Evolutionary conservation across 2,888 invertebrate species (phyloP), one percentile per base, ranked within the genome.

Genomic region (Drosophila niveifrons): DNA sequence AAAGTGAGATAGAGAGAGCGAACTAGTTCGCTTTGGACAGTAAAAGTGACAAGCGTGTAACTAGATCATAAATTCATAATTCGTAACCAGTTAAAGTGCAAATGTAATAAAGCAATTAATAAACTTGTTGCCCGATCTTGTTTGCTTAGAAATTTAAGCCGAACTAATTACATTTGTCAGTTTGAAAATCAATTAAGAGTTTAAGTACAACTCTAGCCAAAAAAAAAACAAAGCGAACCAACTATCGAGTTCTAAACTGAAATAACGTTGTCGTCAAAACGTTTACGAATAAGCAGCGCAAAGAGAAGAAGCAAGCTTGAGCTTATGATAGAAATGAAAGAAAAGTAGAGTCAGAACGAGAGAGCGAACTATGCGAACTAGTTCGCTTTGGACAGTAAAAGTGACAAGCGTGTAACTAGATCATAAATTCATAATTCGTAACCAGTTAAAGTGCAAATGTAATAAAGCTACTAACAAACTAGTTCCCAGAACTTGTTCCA

Each of bases 211-310:
- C 23, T 23, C 0, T 23, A 23, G 0, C 18, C 18, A 3, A 23
- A 23, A 23, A n/a, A n/a, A n/a, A 23, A 23, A 23, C 23, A 2
- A 23, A 6, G 23, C 1, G 1, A 23, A 23, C 8, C 18, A 23
- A 46, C 17, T 13, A 70, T 39, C 56, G 23, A n/a, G 47, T 13
- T 57, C 4, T 39, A 10, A 11, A 11, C 11, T 10, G 11, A 55
- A 29, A 13, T 41, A 50, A 39, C 15, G 15, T 11, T 13, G 34
- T 13, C 36, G n/a, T 9, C 47, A 47, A 10, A 72, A 58, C 53
- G 43, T 47, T 73, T 51, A 55, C 18, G 7, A 56, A 23, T 36
- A 4, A 23, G 48, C 36, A 23, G 29, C n/a, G n/a, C 13, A 36
- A 34, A 29, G 29, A 29, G 4, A 6, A 23, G 23, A 23, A 23